Percentiles rank a stretch among this genome's conserved stretches.
Evolutionary conservation across 2,888 invertebrate genomes (phyloP).

Genomic region (Shargacucullia verbasci): DNA sequence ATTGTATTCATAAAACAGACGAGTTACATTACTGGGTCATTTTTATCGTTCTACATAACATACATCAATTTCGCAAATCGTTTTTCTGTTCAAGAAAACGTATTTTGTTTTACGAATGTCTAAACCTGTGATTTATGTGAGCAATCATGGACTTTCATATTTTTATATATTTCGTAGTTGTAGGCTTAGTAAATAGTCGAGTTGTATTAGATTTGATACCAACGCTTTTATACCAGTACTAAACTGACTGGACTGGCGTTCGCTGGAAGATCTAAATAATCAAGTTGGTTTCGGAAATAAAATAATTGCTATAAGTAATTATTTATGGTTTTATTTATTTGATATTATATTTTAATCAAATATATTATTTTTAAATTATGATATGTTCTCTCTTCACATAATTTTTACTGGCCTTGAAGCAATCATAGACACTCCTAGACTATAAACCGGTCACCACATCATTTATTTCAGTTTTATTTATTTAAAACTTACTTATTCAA

Average conservation of each 20-base stretch:
- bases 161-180: conserved; percentile 27
- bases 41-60: conserved; percentile 12
- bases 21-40: conserved; percentile 9
- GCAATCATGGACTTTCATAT: conserved; percentile 29
- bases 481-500: background rate
- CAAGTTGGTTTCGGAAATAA: conserved; percentile 1
- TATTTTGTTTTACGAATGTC: conserved; percentile 16
- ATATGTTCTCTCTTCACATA: background rate
- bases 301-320: background rate
- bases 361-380: no score
- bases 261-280: conserved; percentile 5
- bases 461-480: conserved; percentile 22
- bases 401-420: conserved; percentile 8
- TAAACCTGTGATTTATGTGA: conserved; percentile 34
- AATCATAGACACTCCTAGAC: background rate
- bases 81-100: conserved; percentile 19
- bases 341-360: no score
- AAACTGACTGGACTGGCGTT: conserved; percentile 9
- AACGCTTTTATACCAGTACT: conserved; percentile 17
- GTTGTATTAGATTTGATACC: conserved; percentile 41
- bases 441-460: conserved; percentile 18
- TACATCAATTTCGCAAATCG: conserved; percentile 37
- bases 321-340: conserved; percentile 7
- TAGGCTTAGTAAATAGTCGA: conserved; percentile 36
- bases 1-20: conserved; percentile 8